Base-by-base conservation (phyloP, 2,797 vertebrate genomes). In the Steatocranus sp. region DNA sequence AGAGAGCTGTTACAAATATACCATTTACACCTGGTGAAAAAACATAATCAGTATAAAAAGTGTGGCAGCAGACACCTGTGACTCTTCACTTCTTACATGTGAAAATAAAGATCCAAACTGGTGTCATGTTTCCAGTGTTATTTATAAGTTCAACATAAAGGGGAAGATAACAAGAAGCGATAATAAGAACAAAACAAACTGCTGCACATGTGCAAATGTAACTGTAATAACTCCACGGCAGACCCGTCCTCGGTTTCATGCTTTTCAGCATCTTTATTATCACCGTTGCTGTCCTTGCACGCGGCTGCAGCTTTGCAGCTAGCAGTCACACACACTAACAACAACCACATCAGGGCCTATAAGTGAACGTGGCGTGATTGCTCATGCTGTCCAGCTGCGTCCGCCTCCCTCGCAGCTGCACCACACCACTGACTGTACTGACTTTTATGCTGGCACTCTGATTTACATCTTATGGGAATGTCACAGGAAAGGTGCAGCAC, bases 21-120 rank as follows among this genome's bases (percentile, higher is more conserved):
- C 79, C 25, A 46, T 86, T 66, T 32, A 46, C 80, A 74, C 49
- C 63, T 80, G 53, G 15, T 43, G 68, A 51, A 84, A 74, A 41
- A 18, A 84, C 5, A 20, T n/a, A 25, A 30, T 0, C 3, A 0
- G 2, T 32, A 73, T 32, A 32, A 17, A 18, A 73, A 10, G 3
- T 5, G 34, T 68, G 12, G 5, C 4, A 43, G 36, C 38, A 27
- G 58, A 77, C 81, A 87, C 79, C 84, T 92, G 82, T 5, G 12
- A 23, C 23, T 20, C 38, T 78, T 50, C 2, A 6, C 4, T 53
- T 68, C 34, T 63, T 17, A 5, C 3, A 23, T 32, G n/a, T 23
- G 32, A 48, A 80, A 82, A 63, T 27, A 78, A 49, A 48, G 6
- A 54, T 14, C 3, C 12, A 54, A 36, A 41, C 4, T 15, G 17